A percentile compares a stretch with the other conserved stretches of the same genome.
phyloP scores from a whole-genome alignment of 1,140 invertebrate genomes.

The Ostrea edulis region DNA sequence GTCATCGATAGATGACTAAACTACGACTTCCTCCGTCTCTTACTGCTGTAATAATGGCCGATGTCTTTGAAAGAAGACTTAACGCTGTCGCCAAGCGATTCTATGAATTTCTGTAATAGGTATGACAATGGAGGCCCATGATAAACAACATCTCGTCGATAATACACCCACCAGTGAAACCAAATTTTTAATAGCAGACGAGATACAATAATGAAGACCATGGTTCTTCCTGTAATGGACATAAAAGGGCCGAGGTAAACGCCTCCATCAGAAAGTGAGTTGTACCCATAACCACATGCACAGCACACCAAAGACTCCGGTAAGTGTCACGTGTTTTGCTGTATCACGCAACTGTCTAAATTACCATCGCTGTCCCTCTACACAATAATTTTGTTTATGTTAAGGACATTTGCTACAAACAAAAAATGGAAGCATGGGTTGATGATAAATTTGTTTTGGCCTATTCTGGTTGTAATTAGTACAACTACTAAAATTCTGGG shows the following conservation, averaged over 20 bases:
- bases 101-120: neutral
- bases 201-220: neutral
- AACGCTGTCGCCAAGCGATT: neutral
- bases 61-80: neutral
- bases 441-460: too few species aligned
- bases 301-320: neutral
- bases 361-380: too few species aligned
- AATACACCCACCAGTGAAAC: neutral
- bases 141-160: neutral
- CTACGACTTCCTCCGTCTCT: neutral
- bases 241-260: constrained; percentile 1
- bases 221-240: neutral
- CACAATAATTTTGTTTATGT: too few species aligned
- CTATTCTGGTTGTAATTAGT: too few species aligned
- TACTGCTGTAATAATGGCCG: neutral
- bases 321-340: neutral
- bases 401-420: too few species aligned
- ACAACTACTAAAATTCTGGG: too few species aligned
- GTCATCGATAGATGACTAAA: neutral
- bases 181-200: neutral
- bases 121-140: neutral
- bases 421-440: too few species aligned
- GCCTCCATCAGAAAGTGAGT: neutral
- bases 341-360: too few species aligned
- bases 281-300: neutral